phyloP scores from a whole-genome alignment of 2,888 invertebrate species.

The Standfussiana lucernea region DNA sequence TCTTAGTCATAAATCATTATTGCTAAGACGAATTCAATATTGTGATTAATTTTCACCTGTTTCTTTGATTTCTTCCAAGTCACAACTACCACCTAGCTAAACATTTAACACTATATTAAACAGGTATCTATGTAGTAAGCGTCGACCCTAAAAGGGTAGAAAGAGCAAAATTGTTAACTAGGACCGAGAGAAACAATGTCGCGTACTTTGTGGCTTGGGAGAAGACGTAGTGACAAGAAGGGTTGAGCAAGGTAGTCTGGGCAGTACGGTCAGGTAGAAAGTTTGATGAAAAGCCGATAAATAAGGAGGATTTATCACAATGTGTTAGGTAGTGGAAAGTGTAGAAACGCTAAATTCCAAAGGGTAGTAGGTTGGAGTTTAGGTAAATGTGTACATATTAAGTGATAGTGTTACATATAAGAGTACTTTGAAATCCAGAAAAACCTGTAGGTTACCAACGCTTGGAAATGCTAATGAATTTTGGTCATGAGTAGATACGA shows the following conservation, averaged over 20 bases:
- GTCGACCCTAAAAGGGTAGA: constrained; percentile 26
- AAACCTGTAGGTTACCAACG: background rate
- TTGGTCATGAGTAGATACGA: too few species aligned
- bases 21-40: background rate
- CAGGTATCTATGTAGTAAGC: background rate
- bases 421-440: background rate
- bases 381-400: background rate
- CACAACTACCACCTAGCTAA: background rate
- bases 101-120: background rate
- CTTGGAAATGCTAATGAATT: background rate
- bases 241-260: constrained; percentile 29
- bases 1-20: too few species aligned
- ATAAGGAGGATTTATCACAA: background rate
- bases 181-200: constrained; percentile 39
- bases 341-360: background rate
- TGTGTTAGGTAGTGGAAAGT: background rate
- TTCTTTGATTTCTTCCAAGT: background rate
- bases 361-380: background rate
- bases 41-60: background rate
- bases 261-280: background rate
- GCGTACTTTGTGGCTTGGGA: constrained; percentile 21
- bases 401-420: background rate
- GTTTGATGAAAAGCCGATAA: constrained; percentile 36
- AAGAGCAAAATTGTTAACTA: constrained; percentile 21
- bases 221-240: constrained; percentile 4